Base-by-base conservation (phyloP, 2,113 vertebrate species). In the Cyprinus carpio region DNA sequence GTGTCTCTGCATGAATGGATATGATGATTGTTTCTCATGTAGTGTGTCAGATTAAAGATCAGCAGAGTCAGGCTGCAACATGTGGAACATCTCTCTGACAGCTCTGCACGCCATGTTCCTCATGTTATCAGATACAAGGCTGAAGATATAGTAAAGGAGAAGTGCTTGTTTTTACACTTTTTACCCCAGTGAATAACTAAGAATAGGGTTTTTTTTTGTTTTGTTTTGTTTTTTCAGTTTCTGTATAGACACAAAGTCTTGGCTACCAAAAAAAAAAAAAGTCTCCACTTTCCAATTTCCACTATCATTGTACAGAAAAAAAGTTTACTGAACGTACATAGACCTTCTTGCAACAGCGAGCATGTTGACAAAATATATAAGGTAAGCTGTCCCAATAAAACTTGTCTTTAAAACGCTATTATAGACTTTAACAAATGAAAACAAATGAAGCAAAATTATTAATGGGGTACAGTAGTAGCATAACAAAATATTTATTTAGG, bases 1-100 rank as follows among this genome's bases (percentile, higher is more conserved):
- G 20, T 72, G 18, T 72, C 18, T 43, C 20, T 27, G 25, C 69
- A 43, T 72, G 34, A 72, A 37, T 72, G 4, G 69, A 72, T 72
- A 72, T 71, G 34, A 72, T 72, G 20, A 72, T 72, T 43, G 34
- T 40, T 72, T 72, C 40, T 72, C 34, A 12, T 72, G 34, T n/a
- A 72, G 9, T 34, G 2, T n/a, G 20, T 72, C 67, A 23, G 20
- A 71, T 71, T 71, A 71, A 20, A 71, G 20, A 71, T 40, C 34
- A 71, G 34, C 18, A 40, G 31, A 40, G 4, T 43, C 34, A 12
- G 34, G 20, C 18, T 40, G 69, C 9, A 72, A 72, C 69, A 71
- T 40, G 67, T 71, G 34, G 20, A 72, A 72, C 34, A 72, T 20
- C 29, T 40, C 8, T 40, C 69, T 40, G 18, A 40, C 34, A 37